These are phyloP conservation scores for Thomomys bottae DNA, from an alignment of 2,113 vertebrate genomes.

Conservation along the genomic window DNA sequence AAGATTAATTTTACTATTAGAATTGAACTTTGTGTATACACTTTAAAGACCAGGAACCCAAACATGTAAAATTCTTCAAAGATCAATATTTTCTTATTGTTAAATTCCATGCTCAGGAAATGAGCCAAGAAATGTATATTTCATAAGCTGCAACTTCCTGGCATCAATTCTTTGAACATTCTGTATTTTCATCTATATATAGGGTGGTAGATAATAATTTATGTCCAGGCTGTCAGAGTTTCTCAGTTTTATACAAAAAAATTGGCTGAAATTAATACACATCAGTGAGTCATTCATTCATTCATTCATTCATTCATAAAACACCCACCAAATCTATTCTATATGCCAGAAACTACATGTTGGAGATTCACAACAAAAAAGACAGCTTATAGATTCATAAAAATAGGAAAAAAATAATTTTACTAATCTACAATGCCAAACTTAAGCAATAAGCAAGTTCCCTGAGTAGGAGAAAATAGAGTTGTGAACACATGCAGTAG, in stretches of 20 bases:
- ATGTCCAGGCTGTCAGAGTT: neutral
- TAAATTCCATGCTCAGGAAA: neutral
- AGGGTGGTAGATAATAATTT: slow-evolving; percentile 24
- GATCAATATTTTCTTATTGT: slow-evolving; percentile 41
- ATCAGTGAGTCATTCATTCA: slow-evolving; percentile 37
- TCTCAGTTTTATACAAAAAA: slow-evolving; percentile 22
- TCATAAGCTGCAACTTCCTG: slow-evolving; percentile 50
- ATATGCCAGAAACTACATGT: neutral
- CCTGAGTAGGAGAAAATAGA: neutral
- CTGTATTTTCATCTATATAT: slow-evolving; percentile 44
- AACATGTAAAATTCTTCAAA: slow-evolving; percentile 37
- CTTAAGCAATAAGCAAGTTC: neutral
- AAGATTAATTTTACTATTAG: slow-evolving; percentile 35
- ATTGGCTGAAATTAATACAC: slow-evolving; percentile 11
- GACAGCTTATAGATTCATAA: neutral
- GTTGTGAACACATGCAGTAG: neutral
- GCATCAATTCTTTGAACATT: slow-evolving; percentile 50
- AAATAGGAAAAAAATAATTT: neutral
- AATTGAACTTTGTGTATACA: slow-evolving; percentile 31
- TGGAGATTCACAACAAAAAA: neutral
- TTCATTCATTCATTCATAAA: neutral
- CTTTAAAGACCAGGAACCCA: slow-evolving; percentile 8
- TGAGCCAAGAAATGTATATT: slow-evolving; percentile 11
- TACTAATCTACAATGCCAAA: neutral
- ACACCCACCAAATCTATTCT: slow-evolving; percentile 23